phyloP scores from a whole-genome alignment of 2,888 invertebrate genomes.

The Drosophila subquinaria region DNA sequence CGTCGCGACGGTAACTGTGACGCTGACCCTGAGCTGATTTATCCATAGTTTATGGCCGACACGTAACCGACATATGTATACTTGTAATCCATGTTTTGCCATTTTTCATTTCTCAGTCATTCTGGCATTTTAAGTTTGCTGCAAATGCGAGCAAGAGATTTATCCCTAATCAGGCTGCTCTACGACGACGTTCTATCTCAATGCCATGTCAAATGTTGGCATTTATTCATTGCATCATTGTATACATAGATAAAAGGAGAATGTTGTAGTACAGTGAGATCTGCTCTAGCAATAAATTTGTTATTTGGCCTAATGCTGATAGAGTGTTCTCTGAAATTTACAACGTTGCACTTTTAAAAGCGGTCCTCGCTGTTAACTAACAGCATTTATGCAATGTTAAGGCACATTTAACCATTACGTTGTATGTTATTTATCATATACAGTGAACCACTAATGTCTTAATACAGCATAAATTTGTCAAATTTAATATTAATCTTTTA shows the following conservation, averaged over 20 bases:
- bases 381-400: too few relatives aligned
- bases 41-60: slow-evolving; percentile 59
- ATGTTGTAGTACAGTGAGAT: not conserved
- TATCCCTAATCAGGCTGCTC: slow-evolving; percentile 32
- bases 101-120: slow-evolving; percentile 32
- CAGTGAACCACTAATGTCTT: too few relatives aligned
- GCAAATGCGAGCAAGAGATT: slow-evolving; percentile 39
- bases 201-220: slow-evolving; percentile 41
- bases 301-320: not conserved
- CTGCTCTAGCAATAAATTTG: not conserved
- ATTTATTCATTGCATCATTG: slow-evolving; percentile 12
- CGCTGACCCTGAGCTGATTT: slow-evolving; percentile 76
- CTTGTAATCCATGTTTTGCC: slow-evolving; percentile 21
- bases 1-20: slow-evolving; percentile 34
- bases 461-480: too few relatives aligned
- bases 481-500: too few relatives aligned
- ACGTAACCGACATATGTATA: slow-evolving; percentile 36
- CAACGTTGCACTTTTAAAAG: too few relatives aligned
- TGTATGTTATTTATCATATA: too few relatives aligned
- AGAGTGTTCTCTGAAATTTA: not conserved
- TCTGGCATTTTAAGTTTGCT: slow-evolving; percentile 29
- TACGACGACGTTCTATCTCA: slow-evolving; percentile 9
- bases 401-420: too few relatives aligned
- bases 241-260: not conserved
- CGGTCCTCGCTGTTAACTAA: too few relatives aligned